These are phyloP conservation scores for Rousettus leschenaultii DNA, from an alignment of 2,113 vertebrate genomes.

Conservation along the genomic window DNA sequence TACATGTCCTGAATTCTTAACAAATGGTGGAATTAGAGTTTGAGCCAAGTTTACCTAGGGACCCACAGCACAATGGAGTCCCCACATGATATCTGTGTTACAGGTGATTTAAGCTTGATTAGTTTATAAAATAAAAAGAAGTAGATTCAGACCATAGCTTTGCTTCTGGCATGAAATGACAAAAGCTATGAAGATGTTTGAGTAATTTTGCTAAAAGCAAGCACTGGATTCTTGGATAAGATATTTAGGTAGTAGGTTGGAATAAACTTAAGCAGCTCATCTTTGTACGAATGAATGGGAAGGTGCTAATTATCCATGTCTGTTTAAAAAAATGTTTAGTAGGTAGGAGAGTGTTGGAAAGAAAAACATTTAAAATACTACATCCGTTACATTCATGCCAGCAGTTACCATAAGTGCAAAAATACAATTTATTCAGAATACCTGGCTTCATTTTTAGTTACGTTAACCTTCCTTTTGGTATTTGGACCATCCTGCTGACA, in stretches of 20 bases:
- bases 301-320: neutral
- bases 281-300: neutral
- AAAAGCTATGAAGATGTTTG: neutral
- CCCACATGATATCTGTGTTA: neutral
- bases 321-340: neutral
- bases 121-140: neutral
- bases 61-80: neutral
- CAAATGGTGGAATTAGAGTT: neutral
- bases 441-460: neutral
- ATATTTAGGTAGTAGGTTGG: neutral
- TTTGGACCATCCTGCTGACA: neutral
- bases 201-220: constrained; percentile 33
- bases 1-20: neutral
- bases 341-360: neutral
- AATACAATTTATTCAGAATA: neutral
- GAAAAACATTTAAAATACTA: neutral
- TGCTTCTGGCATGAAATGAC: neutral
- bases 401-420: neutral
- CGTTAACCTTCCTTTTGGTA: neutral
- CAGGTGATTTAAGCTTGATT: neutral
- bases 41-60: neutral
- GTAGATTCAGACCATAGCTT: neutral
- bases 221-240: neutral
- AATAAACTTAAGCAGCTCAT: neutral
- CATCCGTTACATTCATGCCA: neutral